These are phyloP conservation scores for Parazoanthus atlanticus DNA, from an alignment of 92 coral and sea anemone genomes.

Conservation along the genomic window DNA sequence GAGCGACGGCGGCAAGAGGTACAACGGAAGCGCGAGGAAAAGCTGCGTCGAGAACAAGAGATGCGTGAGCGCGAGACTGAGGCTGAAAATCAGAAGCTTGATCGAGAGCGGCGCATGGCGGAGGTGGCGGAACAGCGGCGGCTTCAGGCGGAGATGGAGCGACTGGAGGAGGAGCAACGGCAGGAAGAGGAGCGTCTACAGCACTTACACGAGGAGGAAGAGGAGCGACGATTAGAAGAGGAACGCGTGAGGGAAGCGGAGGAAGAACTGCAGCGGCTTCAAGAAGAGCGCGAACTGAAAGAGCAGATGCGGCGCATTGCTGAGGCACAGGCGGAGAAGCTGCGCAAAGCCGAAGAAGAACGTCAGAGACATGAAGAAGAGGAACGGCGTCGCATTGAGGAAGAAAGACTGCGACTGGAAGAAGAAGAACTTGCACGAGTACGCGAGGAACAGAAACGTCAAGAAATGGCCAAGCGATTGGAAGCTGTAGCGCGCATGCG, in stretches of 20 bases:
- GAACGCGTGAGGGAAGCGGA: slow-evolving; percentile 92
- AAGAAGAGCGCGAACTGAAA: slow-evolving; percentile 86
- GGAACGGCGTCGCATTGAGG: slow-evolving; percentile 80
- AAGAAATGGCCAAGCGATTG: slow-evolving; percentile 81
- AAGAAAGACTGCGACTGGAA: slow-evolving; percentile 72
- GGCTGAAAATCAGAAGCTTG: slow-evolving; percentile 72
- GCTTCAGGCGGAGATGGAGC: slow-evolving; percentile 81
- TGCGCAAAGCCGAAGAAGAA: slow-evolving; percentile 81
- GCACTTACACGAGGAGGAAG: slow-evolving; percentile 76
- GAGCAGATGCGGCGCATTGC: slow-evolving; percentile 97
- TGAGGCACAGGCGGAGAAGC: slow-evolving; percentile 92
- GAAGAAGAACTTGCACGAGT: slow-evolving; percentile 71
- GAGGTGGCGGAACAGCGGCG: slow-evolving; percentile 80
- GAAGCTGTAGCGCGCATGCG: slow-evolving; percentile 95
- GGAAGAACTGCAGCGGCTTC: slow-evolving; percentile 82
- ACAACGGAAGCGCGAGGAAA: slow-evolving; percentile 91
- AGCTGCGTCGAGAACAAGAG: slow-evolving; percentile 89
- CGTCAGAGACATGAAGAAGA: slow-evolving; percentile 75
- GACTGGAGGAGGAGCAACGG: slow-evolving; percentile 80
- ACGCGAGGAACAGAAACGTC: slow-evolving; percentile 74
- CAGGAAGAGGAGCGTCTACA: slow-evolving; percentile 86
- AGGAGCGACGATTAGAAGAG: slow-evolving; percentile 83
- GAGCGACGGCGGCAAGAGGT: slow-evolving; percentile 92
- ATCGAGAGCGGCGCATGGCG: slow-evolving; percentile 83
- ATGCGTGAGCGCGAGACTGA: slow-evolving; percentile 89